Percentiles rank a stretch among this genome's conserved stretches.
These are phyloP conservation scores for Lasioglossum pauxillum DNA, from an alignment of 2,888 invertebrate genomes.

Conservation along the genomic window DNA sequence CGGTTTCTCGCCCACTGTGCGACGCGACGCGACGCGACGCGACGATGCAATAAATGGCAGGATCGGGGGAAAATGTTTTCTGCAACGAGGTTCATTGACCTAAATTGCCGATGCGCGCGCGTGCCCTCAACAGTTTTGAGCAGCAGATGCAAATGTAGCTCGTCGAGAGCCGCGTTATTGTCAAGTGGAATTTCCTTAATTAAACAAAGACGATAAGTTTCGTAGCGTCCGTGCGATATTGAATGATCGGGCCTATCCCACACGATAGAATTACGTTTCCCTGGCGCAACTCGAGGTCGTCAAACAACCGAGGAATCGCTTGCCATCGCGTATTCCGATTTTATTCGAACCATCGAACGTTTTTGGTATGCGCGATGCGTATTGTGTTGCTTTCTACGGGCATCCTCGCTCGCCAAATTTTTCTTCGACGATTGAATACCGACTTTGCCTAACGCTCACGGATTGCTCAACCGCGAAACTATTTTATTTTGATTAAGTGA, in stretches of 20 bases:
- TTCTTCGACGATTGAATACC: not conserved
- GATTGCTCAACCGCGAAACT: no score
- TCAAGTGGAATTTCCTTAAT: conserved; percentile 48
- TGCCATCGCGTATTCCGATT: conserved; percentile 38
- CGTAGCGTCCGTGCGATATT: conserved; percentile 38
- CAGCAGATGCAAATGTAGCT: conserved; percentile 5
- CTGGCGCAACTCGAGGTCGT: conserved; percentile 36
- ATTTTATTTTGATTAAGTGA: not conserved
- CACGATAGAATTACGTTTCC: conserved; percentile 56
- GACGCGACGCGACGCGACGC: no score
- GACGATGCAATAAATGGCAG: not conserved
- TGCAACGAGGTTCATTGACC: conserved; percentile 11
- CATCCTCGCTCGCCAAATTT: conserved; percentile 44
- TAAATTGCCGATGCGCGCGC: not conserved
- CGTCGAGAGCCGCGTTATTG: conserved; percentile 13
- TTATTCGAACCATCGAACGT: conserved; percentile 38
- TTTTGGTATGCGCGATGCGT: conserved; percentile 41
- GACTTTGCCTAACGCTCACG: not conserved
- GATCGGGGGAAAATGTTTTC: not conserved
- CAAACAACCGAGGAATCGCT: conserved; percentile 42
- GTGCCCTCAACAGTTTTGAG: not conserved
- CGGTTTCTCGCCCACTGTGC: no score
- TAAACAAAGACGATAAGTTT: conserved; percentile 38
- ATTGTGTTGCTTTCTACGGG: conserved; percentile 36
- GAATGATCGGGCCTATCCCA: conserved; percentile 56